Evolutionary conservation across 2,113 vertebrate species (phyloP).

Genomic region (Neopipo cinnamomea): DNA sequence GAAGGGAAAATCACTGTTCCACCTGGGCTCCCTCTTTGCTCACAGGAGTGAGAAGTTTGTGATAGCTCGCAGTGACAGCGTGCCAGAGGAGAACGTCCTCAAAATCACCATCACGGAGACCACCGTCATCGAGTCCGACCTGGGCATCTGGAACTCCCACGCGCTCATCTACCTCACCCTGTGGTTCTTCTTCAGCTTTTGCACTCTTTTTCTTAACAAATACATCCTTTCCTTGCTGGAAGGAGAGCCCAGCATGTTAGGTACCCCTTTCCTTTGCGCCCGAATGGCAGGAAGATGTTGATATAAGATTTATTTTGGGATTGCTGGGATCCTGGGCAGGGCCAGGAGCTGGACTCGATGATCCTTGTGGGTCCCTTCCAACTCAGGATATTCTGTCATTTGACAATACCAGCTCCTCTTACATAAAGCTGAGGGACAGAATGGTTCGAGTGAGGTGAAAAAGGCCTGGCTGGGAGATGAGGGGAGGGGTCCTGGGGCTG

Average conservation of each 20-base stretch:
- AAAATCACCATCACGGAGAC: conserved; percentile 94
- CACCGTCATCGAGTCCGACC: conserved; percentile 87
- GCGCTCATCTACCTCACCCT: conserved; percentile 84
- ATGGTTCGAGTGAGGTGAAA: not conserved
- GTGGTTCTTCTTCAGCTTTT: conserved; percentile 99
- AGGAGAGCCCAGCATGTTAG: conserved; percentile 93
- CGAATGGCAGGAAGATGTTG: not conserved
- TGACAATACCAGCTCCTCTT: not conserved
- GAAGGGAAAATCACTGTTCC: conserved; percentile 44
- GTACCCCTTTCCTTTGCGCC: conserved; percentile 59
- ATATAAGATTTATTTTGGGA: not conserved
- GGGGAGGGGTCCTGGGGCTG: not conserved
- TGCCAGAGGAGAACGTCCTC: conserved; percentile 82
- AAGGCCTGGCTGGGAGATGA: not conserved
- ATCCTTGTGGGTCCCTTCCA: not conserved
- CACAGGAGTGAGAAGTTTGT: conserved; percentile 79
- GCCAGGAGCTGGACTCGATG: not conserved
- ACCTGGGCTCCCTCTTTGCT: conserved; percentile 70
- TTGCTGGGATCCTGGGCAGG: not conserved
- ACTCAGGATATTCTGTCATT: not conserved
- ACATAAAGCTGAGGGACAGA: not conserved
- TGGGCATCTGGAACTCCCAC: conserved; percentile 85
- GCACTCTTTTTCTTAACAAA: conserved; percentile 97
- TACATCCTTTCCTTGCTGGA: conserved; percentile 92
- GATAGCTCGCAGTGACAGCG: conserved; percentile 79